These are phyloP conservation scores for Choloepus hoffmanni DNA, from an alignment of 2,113 vertebrate species.

Conservation along the genomic window DNA sequence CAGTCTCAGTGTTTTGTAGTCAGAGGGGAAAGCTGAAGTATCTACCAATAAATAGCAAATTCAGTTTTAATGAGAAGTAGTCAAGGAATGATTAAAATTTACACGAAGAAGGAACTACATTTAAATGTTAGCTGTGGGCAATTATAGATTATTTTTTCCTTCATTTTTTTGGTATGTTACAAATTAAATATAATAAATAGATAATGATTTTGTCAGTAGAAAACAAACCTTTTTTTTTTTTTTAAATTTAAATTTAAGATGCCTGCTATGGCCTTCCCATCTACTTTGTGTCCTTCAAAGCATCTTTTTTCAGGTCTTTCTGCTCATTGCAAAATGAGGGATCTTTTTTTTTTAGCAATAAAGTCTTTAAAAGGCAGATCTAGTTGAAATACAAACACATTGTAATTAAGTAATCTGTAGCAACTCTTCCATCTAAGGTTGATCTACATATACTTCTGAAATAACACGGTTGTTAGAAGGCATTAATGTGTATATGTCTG, in stretches of 20 bases:
- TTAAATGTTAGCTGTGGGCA: not conserved
- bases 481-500: not conserved
- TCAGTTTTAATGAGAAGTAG: not conserved
- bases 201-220: not conserved
- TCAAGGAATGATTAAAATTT: not conserved
- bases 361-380: conserved; percentile 37
- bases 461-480: not conserved
- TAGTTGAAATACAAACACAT: not conserved
- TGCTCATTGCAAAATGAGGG: not conserved
- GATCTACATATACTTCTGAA: not conserved
- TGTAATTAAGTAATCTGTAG: not conserved
- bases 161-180: not conserved
- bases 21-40: not conserved
- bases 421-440: not conserved
- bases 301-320: not conserved
- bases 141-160: not conserved
- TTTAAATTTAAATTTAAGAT: not conserved
- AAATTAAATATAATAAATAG: conserved; percentile 27
- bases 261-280: not conserved
- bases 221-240: conserved; percentile 8
- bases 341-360: not conserved
- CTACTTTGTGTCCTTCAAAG: not conserved
- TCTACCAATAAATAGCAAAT: not conserved
- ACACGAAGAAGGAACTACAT: not conserved
- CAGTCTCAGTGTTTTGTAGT: not conserved